Conservation (phyloP, 2,888 invertebrate species). For the Thysanoteuthis rhombus region DNA sequence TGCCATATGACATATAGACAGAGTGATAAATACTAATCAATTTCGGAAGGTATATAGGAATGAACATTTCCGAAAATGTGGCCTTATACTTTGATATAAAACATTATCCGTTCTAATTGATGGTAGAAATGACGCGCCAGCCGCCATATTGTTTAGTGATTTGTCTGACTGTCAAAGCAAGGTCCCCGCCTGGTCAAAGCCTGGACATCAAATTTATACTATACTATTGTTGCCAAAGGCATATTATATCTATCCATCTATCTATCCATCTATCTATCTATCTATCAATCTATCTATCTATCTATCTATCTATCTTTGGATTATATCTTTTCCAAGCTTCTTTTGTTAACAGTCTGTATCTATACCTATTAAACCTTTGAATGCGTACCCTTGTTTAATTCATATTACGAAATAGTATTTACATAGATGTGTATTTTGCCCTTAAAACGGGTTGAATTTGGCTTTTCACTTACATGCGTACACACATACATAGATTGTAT, state of each 20-base stretch:
- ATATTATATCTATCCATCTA: not conserved
- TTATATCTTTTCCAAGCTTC: too few relatives aligned
- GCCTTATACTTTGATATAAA: not conserved
- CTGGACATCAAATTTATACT: not conserved
- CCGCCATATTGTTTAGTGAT: not conserved
- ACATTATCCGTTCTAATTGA: not conserved
- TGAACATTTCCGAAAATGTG: not conserved
- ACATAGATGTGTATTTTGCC: too few relatives aligned
- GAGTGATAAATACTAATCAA: conserved; percentile 12
- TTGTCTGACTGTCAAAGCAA: not conserved
- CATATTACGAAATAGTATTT: too few relatives aligned
- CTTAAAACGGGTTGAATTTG: too few relatives aligned
- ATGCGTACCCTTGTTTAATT: too few relatives aligned
- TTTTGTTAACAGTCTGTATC: too few relatives aligned
- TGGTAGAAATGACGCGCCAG: not conserved
- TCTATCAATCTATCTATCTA: too few relatives aligned
- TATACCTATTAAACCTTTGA: too few relatives aligned
- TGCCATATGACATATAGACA: not conserved
- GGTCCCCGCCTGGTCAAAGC: not conserved
- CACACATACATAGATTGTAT: too few relatives aligned
- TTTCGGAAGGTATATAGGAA: not conserved
- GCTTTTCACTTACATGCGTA: too few relatives aligned
- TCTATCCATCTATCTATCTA: not conserved
- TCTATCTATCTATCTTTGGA: too few relatives aligned
- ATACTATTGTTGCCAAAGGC: not conserved